Conservation (phyloP, 2,113 vertebrate species). For the Gymnarchus niloticus region DNA sequence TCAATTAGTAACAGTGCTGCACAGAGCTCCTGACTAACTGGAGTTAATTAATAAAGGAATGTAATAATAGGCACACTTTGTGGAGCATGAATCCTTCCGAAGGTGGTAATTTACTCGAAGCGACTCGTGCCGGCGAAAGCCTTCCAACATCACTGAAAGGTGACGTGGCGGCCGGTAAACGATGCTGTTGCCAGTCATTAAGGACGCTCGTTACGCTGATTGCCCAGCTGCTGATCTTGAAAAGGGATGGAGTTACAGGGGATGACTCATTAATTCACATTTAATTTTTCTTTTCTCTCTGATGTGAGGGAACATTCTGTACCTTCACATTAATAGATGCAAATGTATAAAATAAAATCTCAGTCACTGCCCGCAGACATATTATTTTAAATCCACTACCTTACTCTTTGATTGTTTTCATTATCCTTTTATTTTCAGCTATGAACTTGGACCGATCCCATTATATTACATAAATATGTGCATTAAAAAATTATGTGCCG, state of each 20-base stretch:
- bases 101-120: not conserved
- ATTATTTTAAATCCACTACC: not conserved
- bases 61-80: not conserved
- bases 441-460: not conserved
- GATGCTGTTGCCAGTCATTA: not conserved
- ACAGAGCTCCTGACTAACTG: not conserved
- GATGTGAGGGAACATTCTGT: not conserved
- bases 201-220: not conserved
- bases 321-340: not conserved
- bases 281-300: not conserved
- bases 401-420: not conserved
- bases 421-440: not conserved
- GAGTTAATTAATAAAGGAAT: slow-evolving; percentile 15
- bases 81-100: not conserved
- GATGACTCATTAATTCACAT: not conserved
- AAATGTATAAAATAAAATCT: not conserved
- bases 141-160: not conserved
- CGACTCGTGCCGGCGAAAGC: not conserved
- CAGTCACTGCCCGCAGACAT: not conserved
- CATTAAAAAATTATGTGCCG: not conserved
- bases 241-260: not conserved
- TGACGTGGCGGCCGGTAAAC: not conserved
- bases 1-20: not conserved
- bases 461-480: not conserved
- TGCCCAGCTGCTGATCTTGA: not conserved